Evolutionary conservation across 2,888 invertebrate genomes (phyloP), one percentile per base, ranked within the genome.

Genomic region (Teleogryllus oceanicus): DNA sequence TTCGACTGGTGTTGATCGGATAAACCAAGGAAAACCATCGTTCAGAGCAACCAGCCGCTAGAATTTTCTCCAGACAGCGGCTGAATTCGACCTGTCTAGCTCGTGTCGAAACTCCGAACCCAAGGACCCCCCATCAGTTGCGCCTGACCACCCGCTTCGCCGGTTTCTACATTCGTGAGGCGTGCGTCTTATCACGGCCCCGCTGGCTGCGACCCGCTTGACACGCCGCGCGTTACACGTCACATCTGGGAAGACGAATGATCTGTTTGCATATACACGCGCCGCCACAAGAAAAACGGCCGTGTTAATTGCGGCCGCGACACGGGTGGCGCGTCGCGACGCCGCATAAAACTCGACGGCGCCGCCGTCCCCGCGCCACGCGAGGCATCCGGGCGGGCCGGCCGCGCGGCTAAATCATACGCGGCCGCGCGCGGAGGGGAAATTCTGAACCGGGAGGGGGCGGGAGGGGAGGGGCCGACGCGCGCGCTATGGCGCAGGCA

Each of bases 261-360:
- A 62, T 62, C 62, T 62, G 62, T 62, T 62, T 62, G 13, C 62
- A 62, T 62, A 62, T 62, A 13, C 62, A 62, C n/a, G 62, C n/a
- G n/a, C 62, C 62, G 62, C 13, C 4, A 1, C 62, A 62, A 62
- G 62, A 62, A 62, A 62, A 62, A 62, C n/a, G n/a, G 13, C 62
- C 16, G 62, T 62, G 62, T 62, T 62, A 62, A 62, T 62, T 62
- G 62, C n/a, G 62, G 62, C 62, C 62, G 62, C n/a, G 62, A 62
- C 62, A 62, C 62, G 62, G n/a, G 62, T 62, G 62, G n/a, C 62
- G n/a, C 62, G 62, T 4, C 16, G n/a, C 62, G 13, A 1, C 62
- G 62, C 16, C 11, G 62, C 62, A 62, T 62, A 62, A 62, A 62
- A 62, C 62, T 16, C 62, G 13, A 4, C 62, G 62, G 37, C 37